Percentiles rank a stretch among this genome's conserved stretches.
Evolutionary conservation across 2,797 vertebrate genomes (phyloP).

Genomic region (Philypnodon macrostomus): DNA sequence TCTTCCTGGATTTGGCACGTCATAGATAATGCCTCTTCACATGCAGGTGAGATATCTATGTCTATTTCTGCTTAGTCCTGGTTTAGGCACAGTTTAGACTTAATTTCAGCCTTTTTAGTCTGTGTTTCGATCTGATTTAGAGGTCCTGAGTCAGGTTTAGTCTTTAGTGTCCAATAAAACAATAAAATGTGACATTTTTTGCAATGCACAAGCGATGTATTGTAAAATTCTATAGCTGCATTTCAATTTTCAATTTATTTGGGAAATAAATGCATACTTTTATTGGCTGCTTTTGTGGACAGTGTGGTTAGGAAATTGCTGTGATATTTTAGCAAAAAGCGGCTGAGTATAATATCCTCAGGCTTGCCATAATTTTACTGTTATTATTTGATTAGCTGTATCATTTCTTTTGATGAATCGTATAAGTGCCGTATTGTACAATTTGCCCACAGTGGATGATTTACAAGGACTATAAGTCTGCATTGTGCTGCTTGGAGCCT

Average conservation of each 20-base stretch:
- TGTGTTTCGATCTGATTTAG: too few species aligned
- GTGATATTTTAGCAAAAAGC: conserved; percentile 35
- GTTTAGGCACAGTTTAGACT: too few species aligned
- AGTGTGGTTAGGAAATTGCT: conserved; percentile 50
- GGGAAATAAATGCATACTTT: conserved; percentile 26
- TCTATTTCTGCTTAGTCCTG: too few species aligned
- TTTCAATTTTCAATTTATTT: too few species aligned
- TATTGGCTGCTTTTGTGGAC: conserved; percentile 39
- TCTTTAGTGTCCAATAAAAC: too few species aligned
- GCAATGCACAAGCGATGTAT: conserved; percentile 3
- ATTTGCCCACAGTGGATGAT: conserved; percentile 47
- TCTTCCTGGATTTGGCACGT: conserved; percentile 21
- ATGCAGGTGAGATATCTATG: conserved; percentile 51
- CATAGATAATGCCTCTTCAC: background rate
- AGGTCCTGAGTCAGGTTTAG: too few species aligned
- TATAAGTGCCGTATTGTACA: conserved; percentile 26
- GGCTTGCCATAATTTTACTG: conserved; percentile 45
- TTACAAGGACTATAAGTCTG: conserved; percentile 39
- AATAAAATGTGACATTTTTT: conserved; percentile 9
- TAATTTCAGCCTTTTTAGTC: too few species aligned
- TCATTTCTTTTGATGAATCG: conserved; percentile 58
- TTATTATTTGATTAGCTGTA: conserved; percentile 65
- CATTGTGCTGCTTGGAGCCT: conserved; percentile 49
- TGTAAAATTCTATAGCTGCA: too few species aligned
- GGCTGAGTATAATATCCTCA: conserved; percentile 47